Percentiles rank a stretch among this genome's conserved stretches.
These are phyloP conservation scores for Sceliomorpha sp. DNA, from an alignment of 2,888 invertebrate genomes.

Conservation along the genomic window DNA sequence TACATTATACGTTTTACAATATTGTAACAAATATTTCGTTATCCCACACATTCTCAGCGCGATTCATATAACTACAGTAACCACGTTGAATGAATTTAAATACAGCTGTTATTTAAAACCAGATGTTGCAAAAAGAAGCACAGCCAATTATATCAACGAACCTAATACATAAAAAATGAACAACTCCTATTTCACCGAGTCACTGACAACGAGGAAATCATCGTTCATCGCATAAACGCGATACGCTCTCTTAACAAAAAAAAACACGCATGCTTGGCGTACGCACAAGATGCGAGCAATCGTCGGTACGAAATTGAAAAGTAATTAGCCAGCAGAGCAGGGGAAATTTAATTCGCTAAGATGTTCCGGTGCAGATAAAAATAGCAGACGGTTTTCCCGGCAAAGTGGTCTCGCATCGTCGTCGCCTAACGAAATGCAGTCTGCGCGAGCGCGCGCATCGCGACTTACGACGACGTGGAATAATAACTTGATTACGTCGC, in stretches of 20 bases:
- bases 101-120: no score
- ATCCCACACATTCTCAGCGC: no score
- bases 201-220: slow-evolving; percentile 33
- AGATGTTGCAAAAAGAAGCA: neutral
- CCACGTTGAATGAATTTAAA: no score
- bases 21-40: no score
- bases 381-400: slow-evolving; percentile 37
- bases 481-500: slow-evolving; percentile 72
- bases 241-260: slow-evolving; percentile 26
- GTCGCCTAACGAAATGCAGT: slow-evolving; percentile 15
- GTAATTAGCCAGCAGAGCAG: slow-evolving; percentile 32
- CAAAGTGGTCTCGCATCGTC: slow-evolving; percentile 9
- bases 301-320: slow-evolving; percentile 36
- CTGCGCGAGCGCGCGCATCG: slow-evolving; percentile 16
- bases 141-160: neutral
- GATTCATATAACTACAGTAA: no score
- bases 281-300: slow-evolving; percentile 15
- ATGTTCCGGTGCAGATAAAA: slow-evolving; percentile 28
- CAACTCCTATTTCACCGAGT: slow-evolving; percentile 1
- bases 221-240: slow-evolving; percentile 37
- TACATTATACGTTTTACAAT: no score
- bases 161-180: neutral
- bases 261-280: slow-evolving; percentile 12
- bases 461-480: slow-evolving; percentile 67
- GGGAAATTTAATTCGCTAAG: slow-evolving; percentile 22